These are phyloP conservation scores for Thaumetopoea pityocampa DNA, from an alignment of 1,140 invertebrate species.

Conservation along the genomic window DNA sequence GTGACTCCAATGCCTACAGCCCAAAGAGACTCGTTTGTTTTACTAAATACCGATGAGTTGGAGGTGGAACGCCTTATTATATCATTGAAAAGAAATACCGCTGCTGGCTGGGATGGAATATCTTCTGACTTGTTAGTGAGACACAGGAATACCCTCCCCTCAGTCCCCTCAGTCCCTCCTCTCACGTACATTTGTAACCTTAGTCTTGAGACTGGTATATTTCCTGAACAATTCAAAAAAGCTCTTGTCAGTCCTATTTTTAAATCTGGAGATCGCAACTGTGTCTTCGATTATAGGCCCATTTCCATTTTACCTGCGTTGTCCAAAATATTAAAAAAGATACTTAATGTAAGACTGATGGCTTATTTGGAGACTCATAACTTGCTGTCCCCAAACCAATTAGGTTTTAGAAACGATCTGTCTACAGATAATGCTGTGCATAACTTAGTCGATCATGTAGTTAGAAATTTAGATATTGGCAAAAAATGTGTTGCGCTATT, in stretches of 20 bases:
- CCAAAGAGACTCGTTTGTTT: not conserved
- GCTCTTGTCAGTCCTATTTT: not conserved
- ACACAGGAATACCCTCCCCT: too few species aligned
- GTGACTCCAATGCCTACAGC: not conserved
- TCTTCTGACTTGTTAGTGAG: not conserved
- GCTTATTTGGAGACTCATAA: not conserved
- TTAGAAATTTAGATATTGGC: not conserved
- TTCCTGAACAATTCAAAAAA: not conserved
- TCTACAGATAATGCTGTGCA: not conserved
- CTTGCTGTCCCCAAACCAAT: not conserved
- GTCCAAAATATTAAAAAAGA: too few species aligned
- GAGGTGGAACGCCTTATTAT: constrained; percentile 2
- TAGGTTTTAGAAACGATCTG: constrained; percentile 4
- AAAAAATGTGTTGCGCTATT: not conserved
- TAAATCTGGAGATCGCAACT: not conserved
- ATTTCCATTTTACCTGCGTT: too few species aligned
- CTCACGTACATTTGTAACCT: not conserved
- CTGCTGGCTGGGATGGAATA: constrained; percentile 2
- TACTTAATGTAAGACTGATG: not conserved
- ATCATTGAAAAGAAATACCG: not conserved
- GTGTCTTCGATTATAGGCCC: not conserved
- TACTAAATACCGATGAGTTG: not conserved
- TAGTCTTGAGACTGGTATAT: not conserved
- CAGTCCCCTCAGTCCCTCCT: too few species aligned
- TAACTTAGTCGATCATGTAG: not conserved